Evolutionary conservation across 2,797 vertebrate species (phyloP).

Genomic region (Tauraco hartlaubi): DNA sequence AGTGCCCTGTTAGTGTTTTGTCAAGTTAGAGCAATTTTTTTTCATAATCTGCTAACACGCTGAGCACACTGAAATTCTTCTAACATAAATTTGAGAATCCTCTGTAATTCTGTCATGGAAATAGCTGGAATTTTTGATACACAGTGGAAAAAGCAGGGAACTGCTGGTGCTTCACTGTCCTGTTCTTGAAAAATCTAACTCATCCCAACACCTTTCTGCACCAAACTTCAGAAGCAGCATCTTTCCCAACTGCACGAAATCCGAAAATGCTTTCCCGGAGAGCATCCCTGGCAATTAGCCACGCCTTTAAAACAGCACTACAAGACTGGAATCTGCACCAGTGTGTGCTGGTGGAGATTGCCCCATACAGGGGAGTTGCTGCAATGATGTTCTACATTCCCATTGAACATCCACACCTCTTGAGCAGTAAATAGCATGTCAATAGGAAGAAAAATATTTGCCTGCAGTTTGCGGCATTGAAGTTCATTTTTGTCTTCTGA

Average conservation of each 20-base stretch:
- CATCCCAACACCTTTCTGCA: background rate
- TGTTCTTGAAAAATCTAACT: background rate
- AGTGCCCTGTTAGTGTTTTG: background rate
- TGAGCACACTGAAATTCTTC: background rate
- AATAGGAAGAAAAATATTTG: background rate
- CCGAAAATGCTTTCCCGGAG: background rate
- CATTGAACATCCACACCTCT: background rate
- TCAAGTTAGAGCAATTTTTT: background rate
- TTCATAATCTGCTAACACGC: background rate
- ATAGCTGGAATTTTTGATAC: background rate
- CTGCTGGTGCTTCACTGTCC: background rate
- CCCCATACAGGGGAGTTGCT: background rate
- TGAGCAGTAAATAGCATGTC: background rate
- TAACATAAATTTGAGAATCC: background rate
- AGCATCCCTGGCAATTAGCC: background rate
- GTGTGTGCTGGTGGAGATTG: background rate
- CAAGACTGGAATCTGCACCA: background rate
- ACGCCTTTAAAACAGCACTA: background rate
- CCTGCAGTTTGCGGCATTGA: background rate
- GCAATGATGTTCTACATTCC: background rate
- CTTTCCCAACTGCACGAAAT: background rate
- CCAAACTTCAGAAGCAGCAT: background rate
- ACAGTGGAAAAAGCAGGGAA: background rate
- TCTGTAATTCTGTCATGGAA: background rate
- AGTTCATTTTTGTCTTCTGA: constrained; percentile 26